Percentiles rank a stretch among this genome's conserved stretches.
These are phyloP conservation scores for Hemistola chrysoprasaria DNA, from an alignment of 2,888 invertebrate species.

Conservation along the genomic window DNA sequence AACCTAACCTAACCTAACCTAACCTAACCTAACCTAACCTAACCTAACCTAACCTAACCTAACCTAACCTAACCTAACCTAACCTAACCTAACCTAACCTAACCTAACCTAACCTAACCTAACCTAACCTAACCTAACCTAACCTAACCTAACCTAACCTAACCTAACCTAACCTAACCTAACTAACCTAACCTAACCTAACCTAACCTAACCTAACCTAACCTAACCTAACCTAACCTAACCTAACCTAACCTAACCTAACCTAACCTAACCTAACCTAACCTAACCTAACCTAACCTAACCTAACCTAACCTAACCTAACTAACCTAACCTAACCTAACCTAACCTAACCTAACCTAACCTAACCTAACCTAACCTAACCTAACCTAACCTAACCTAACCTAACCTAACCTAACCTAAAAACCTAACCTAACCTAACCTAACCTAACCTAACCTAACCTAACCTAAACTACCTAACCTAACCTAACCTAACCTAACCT, in stretches of 20 bases:
- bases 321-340: slow-evolving; percentile 34
- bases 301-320: slow-evolving; percentile 37
- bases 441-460: slow-evolving; percentile 34
- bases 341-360: slow-evolving; percentile 27
- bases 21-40: slow-evolving; percentile 9
- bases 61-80: slow-evolving; percentile 9
- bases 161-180: slow-evolving; percentile 9
- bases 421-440: slow-evolving; percentile 33
- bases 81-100: slow-evolving; percentile 9
- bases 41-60: slow-evolving; percentile 9
- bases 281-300: slow-evolving; percentile 35
- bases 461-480: slow-evolving; percentile 33
- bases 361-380: slow-evolving; percentile 29
- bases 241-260: slow-evolving; percentile 35
- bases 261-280: slow-evolving; percentile 34
- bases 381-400: slow-evolving; percentile 33
- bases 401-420: slow-evolving; percentile 30
- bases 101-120: slow-evolving; percentile 9
- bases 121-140: slow-evolving; percentile 9
- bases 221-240: slow-evolving; percentile 27
- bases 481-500: slow-evolving; percentile 32
- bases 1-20: slow-evolving; percentile 9
- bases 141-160: slow-evolving; percentile 9
- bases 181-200: slow-evolving; percentile 12
- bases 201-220: slow-evolving; percentile 33